phyloP scores from a whole-genome alignment of 2,888 invertebrate genomes.

The Petrophora chlorosata region DNA sequence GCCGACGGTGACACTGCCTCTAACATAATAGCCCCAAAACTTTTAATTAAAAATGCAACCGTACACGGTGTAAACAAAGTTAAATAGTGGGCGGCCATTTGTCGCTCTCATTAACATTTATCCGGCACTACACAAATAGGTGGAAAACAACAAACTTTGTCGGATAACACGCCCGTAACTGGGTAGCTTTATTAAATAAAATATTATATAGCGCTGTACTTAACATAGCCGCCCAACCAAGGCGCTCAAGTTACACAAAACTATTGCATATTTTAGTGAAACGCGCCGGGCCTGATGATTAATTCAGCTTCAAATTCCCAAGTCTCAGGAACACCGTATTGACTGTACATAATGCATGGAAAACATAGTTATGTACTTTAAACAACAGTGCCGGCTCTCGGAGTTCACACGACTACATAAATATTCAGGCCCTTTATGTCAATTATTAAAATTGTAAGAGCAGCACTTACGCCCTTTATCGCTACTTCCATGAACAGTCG shows the following conservation, averaged over 20 bases:
- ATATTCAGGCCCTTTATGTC: conserved; percentile 26
- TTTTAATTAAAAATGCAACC: conserved; percentile 59
- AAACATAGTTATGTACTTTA: conserved; percentile 47
- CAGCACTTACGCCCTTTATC: conserved; percentile 17
- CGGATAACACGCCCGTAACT: conserved; percentile 59
- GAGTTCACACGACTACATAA: conserved; percentile 28
- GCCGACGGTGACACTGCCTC: background rate
- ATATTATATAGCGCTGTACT: conserved; percentile 70
- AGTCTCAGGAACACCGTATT: conserved; percentile 67
- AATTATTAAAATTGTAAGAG: conserved; percentile 30
- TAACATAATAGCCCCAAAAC: conserved; percentile 20
- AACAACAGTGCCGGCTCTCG: conserved; percentile 25
- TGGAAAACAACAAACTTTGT: conserved; percentile 64
- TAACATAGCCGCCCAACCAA: conserved; percentile 61
- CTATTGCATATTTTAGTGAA: conserved; percentile 79
- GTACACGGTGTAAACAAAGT: conserved; percentile 52
- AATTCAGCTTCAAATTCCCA: conserved; percentile 77
- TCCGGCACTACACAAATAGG: conserved; percentile 56
- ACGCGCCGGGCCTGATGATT: conserved; percentile 73
- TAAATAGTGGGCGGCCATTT: conserved; percentile 53
- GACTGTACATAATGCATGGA: conserved; percentile 72
- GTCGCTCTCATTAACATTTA: conserved; percentile 69
- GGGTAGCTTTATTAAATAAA: conserved; percentile 76
- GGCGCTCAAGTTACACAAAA: conserved; percentile 80
- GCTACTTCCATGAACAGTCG: conserved; percentile 1